Conservation (phyloP, 2,888 invertebrate species). For the Orthonevra nobilis region DNA sequence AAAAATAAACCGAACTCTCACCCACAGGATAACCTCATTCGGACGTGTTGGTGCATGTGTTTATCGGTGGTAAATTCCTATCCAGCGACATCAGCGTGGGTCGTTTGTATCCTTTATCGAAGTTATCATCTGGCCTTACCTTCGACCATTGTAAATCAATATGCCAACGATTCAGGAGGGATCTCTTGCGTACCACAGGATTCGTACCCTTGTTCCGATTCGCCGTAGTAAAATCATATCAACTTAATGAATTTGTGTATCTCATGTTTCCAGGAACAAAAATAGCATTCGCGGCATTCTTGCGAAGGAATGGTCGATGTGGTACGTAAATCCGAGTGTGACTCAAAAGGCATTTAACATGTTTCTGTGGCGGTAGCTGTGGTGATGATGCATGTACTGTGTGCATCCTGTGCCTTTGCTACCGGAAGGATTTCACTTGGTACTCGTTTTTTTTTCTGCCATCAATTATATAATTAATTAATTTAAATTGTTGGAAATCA, state of each 20-base stretch:
- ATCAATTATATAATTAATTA: conserved; percentile 55
- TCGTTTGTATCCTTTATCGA: conserved; percentile 16
- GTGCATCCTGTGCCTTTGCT: conserved; percentile 20
- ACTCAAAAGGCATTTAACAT: conserved; percentile 36
- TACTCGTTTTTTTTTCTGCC: not conserved
- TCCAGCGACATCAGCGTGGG: not conserved
- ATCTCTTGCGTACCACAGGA: conserved; percentile 18
- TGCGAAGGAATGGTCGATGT: conserved; percentile 10
- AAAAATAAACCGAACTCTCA: not conserved
- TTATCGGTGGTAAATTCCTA: conserved; percentile 19
- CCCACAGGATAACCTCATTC: conserved; percentile 18
- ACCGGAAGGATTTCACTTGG: conserved; percentile 22
- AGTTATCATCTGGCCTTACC: conserved; percentile 35
- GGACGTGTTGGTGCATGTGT: conserved; percentile 26
- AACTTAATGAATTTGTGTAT: conserved; percentile 58
- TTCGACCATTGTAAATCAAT: conserved; percentile 32
- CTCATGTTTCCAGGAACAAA: not conserved
- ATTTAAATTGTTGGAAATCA: conserved; percentile 46
- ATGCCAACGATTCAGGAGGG: conserved; percentile 18
- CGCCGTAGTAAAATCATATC: conserved; percentile 44
- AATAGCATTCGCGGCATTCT: conserved; percentile 8
- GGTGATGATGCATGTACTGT: conserved; percentile 15
- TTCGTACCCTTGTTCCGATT: too few species aligned
- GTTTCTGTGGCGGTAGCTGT: conserved; percentile 15
- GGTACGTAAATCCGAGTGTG: conserved; percentile 22